Percentiles rank a stretch among this genome's conserved stretches.
These are phyloP conservation scores for Troilus luridus DNA, from an alignment of 2,888 invertebrate genomes.

Conservation along the genomic window DNA sequence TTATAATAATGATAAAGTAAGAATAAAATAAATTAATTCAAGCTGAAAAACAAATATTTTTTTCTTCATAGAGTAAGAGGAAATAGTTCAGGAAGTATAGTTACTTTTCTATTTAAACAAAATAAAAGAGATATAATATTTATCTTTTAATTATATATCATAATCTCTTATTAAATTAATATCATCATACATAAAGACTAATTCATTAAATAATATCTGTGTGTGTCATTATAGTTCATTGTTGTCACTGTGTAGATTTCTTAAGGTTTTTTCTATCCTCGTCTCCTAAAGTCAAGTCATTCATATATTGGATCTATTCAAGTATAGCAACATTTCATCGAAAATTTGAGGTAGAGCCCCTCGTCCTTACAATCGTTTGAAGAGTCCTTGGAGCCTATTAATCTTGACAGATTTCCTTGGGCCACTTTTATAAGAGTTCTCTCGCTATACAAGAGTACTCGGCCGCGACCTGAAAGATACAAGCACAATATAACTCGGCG, in stretches of 20 bases:
- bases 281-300: background rate
- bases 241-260: background rate
- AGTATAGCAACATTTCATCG: conserved; percentile 10
- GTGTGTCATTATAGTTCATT: background rate
- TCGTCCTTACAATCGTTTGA: background rate
- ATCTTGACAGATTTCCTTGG: conserved; percentile 42
- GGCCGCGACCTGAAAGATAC: conserved; percentile 45
- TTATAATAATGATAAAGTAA: no score
- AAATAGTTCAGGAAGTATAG: no score
- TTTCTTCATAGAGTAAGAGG: no score
- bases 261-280: background rate
- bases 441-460: conserved; percentile 31
- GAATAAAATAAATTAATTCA: no score
- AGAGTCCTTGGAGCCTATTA: conserved; percentile 13
- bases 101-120: no score
- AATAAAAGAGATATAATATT: no score
- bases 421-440: conserved; percentile 41
- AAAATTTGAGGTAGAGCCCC: conserved; percentile 23
- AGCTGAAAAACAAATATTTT: no score
- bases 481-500: conserved; percentile 39
- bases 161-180: no score
- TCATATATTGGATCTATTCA: background rate
- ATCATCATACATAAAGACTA: no score
- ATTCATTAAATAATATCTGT: background rate
- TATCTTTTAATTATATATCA: no score